Evolutionary conservation across 2,888 invertebrate genomes (phyloP).

Genomic region (Phyllotreta striolata): DNA sequence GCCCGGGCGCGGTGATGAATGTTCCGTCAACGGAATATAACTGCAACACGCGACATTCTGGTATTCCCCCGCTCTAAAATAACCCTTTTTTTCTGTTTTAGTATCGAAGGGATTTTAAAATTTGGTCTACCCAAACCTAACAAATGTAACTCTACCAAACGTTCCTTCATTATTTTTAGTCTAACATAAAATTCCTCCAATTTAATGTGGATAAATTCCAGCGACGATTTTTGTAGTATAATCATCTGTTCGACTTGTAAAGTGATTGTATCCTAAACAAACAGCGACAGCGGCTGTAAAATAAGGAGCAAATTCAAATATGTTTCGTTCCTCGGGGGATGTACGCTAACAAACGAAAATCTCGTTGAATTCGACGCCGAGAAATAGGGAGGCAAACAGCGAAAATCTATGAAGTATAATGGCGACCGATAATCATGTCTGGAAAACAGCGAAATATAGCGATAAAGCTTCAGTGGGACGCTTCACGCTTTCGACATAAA

Average conservation of each 20-base stretch:
- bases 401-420: conserved; percentile 45
- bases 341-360: conserved; percentile 1
- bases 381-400: conserved; percentile 15
- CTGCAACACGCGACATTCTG: conserved; percentile 53
- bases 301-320: conserved; percentile 4
- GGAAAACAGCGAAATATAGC: conserved; percentile 57
- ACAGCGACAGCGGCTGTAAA: conserved; percentile 1
- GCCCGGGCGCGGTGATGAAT: conserved; percentile 54
- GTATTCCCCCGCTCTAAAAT: too few species aligned
- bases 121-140: too few species aligned
- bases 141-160: too few species aligned
- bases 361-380: too few species aligned
- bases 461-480: conserved; percentile 57
- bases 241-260: not conserved
- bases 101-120: too few species aligned
- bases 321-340: not conserved
- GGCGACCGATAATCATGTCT: conserved; percentile 50
- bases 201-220: not conserved
- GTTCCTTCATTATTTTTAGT: too few species aligned
- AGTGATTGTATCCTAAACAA: not conserved
- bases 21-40: conserved; percentile 55
- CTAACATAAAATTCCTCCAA: not conserved
- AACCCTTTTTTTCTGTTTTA: too few species aligned
- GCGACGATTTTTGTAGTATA: too few species aligned
- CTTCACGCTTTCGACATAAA: conserved; percentile 60